Base-by-base conservation (phyloP, 2,113 vertebrate genomes). In the Rattus norvegicus region DNA sequence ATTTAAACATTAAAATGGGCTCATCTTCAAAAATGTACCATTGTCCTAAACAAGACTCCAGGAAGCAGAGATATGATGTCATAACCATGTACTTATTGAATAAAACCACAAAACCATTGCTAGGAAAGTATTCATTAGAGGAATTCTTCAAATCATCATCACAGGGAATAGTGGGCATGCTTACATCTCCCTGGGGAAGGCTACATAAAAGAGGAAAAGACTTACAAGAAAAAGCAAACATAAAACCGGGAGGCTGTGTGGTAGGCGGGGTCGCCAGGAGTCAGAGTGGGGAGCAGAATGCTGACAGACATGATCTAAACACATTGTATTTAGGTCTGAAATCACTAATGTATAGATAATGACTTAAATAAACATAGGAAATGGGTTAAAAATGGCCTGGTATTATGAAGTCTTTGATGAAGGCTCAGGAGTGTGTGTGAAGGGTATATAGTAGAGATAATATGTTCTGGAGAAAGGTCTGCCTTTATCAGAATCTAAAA, bases 401-500 rank as follows among this genome's bases (percentile, higher is more conserved):
- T 76, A 69, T 47, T 79, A 95, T 76, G 75, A 88, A 69, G 73
- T 88, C 56, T 88, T 67, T 73, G 91, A 76, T 88, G 80, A 85
- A 30, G 52, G 79, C 12, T 67, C 33, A 80, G n/a, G 43, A 85
- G 26, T 36, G 0, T 33, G 39, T 39, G 16, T 20, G 67, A 88
- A 72, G 54, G 52, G n/a, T 10, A 87, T 72, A 28, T 26, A 28
- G 52, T 90, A 54, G 77, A 91, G 91, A 79, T 24, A 28, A 8
- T 43, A 76, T 85, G 65, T 77, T 39, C 17, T 49, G 20, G 63
- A 36, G 94, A 87, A n/a, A 84, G 65, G 70, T 73, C 19, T 76
- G 65, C 91, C 70, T 65, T 96, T 52, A 49, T 86, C 75, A 92
- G 77, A 54, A 77, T 73, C 61, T 80, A 73, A 92, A 90, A 73